Conservation (phyloP, 2,797 vertebrate genomes). For the Enteromius trimaculatus region DNA sequence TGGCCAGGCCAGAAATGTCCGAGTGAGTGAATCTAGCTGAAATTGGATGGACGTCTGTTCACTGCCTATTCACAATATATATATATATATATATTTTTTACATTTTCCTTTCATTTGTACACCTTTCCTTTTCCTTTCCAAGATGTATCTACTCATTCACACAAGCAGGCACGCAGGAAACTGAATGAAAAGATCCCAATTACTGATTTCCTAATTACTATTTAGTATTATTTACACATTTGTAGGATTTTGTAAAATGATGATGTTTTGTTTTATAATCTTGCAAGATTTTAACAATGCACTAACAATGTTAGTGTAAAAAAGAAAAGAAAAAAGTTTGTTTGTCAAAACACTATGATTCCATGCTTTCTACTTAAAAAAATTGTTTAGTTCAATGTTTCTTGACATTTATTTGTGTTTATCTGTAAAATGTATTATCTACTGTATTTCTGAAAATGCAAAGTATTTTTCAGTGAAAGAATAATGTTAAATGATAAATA, state of each 20-base stretch:
- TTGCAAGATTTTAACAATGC: not conserved
- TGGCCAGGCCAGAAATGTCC: not conserved
- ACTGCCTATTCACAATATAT: not conserved
- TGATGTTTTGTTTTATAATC: not conserved
- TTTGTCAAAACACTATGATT: not conserved
- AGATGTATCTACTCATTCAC: not conserved
- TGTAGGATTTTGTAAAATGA: not conserved
- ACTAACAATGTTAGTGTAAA: not conserved
- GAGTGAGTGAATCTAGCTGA: conserved; percentile 8
- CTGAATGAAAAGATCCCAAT: not conserved
- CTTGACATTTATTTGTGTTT: not conserved
- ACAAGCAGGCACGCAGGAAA: not conserved
- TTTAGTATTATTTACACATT: not conserved
- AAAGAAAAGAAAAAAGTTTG: not conserved
- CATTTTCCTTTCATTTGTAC: not conserved
- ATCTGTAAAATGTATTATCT: not conserved
- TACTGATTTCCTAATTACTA: not conserved
- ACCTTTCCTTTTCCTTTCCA: not conserved
- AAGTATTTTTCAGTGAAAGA: not conserved
- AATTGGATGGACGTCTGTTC: conserved; percentile 5
- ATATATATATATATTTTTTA: not conserved
- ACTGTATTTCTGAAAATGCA: not conserved
- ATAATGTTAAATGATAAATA: not conserved
- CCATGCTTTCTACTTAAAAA: not conserved
- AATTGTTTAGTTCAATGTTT: not conserved